These are phyloP conservation scores for Hyposmocoma kahamanoa DNA, from an alignment of 1,140 invertebrate genomes.

Conservation along the genomic window DNA sequence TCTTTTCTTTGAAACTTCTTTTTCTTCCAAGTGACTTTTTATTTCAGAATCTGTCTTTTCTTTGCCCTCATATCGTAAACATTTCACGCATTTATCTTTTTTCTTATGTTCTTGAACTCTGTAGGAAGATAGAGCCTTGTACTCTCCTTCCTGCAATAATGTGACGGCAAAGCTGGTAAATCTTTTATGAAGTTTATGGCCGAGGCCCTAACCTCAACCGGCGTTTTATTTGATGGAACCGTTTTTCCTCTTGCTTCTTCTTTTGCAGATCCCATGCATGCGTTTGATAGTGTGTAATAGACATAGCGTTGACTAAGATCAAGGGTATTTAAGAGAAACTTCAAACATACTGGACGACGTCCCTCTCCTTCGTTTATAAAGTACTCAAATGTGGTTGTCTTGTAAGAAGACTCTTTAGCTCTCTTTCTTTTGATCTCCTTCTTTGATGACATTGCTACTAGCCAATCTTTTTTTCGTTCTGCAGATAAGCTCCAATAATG, in stretches of 20 bases:
- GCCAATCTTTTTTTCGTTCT: conserved; percentile 13
- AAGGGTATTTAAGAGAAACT: conserved; percentile 15
- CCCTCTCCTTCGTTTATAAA: conserved; percentile 21
- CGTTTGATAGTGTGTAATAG: conserved; percentile 11
- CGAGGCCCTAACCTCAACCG: background rate
- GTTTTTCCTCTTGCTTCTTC: conserved; percentile 8
- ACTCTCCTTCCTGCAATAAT: conserved; percentile 24
- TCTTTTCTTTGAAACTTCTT: conserved; percentile 12
- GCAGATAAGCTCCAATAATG: conserved; percentile 8
- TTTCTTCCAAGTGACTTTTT: conserved; percentile 4
- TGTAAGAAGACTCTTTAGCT: background rate
- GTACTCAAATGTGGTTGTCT: conserved; percentile 7
- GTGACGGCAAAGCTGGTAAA: conserved; percentile 24
- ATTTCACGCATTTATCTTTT: too few species aligned
- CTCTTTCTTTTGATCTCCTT: conserved; percentile 6
- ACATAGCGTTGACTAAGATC: conserved; percentile 9
- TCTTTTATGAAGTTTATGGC: conserved; percentile 14
- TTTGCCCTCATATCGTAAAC: conserved; percentile 17
- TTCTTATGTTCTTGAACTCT: too few species aligned
- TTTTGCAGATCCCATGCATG: conserved; percentile 7
- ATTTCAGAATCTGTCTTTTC: conserved; percentile 1
- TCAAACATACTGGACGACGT: conserved; percentile 11
- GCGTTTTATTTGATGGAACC: conserved; percentile 14
- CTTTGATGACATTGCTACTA: conserved; percentile 3
- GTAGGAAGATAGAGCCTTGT: conserved; percentile 19